Percentiles rank a stretch among this genome's conserved stretches.
Conservation (phyloP, 1,140 invertebrate genomes). For the Bombus sylvicola region DNA sequence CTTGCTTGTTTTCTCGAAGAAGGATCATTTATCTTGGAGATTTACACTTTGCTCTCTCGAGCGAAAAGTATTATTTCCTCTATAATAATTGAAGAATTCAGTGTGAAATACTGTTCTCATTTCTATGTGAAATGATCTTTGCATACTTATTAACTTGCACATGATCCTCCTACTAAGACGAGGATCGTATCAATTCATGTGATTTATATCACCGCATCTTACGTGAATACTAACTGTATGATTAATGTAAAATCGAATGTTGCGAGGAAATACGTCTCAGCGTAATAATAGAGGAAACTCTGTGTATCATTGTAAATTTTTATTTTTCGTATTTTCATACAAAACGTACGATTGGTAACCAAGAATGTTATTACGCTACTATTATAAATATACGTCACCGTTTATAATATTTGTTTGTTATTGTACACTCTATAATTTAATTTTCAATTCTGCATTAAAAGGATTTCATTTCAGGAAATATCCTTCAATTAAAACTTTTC, state of each 20-base stretch:
- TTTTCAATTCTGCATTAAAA: background rate
- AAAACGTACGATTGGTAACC: background rate
- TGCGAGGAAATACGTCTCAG: background rate
- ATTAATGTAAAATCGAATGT: background rate
- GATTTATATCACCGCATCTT: background rate
- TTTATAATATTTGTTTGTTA: background rate
- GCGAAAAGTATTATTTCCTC: background rate
- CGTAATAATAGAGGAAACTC: background rate
- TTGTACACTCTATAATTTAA: background rate
- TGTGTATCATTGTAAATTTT: background rate
- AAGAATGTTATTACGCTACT: background rate
- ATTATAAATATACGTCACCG: background rate
- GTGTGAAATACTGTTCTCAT: background rate
- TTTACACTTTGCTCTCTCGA: background rate
- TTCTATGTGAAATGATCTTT: background rate
- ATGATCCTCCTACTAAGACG: background rate
- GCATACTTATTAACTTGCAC: slow-evolving; percentile 11
- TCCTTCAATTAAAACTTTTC: background rate
- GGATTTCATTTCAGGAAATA: background rate
- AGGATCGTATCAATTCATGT: background rate
- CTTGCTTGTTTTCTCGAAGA: background rate
- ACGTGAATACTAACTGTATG: background rate
- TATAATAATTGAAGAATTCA: background rate
- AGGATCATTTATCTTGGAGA: background rate
- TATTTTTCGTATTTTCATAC: background rate